These are phyloP conservation scores for Cosmia trapezina DNA, from an alignment of 2,888 invertebrate species.

Conservation along the genomic window DNA sequence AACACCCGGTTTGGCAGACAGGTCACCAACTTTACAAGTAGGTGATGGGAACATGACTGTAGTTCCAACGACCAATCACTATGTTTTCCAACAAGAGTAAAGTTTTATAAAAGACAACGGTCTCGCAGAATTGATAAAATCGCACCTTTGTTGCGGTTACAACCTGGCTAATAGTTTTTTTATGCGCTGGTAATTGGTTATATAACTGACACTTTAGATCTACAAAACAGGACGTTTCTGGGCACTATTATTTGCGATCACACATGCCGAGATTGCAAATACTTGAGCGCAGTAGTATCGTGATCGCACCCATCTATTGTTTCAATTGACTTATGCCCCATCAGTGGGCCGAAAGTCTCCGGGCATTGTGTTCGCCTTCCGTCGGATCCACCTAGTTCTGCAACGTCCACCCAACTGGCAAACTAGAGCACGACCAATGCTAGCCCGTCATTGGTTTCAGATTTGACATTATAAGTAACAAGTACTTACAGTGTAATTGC, in stretches of 20 bases:
- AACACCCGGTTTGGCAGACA: conserved; percentile 65
- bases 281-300: conserved; percentile 39
- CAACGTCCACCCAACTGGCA: conserved; percentile 56
- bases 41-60: conserved; percentile 9
- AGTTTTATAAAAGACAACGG: not conserved
- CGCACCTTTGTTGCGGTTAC: not conserved
- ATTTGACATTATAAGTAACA: conserved; percentile 35
- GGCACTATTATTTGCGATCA: conserved; percentile 19
- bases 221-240: not conserved
- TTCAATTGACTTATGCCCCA: conserved; percentile 81
- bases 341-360: conserved; percentile 76
- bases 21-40: conserved; percentile 45
- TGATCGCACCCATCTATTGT: conserved; percentile 85
- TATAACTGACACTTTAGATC: not conserved
- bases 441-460: conserved; percentile 14
- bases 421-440: conserved; percentile 55
- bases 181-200: not conserved
- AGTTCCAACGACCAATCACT: not conserved
- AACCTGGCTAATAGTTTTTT: not conserved
- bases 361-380: conserved; percentile 78
- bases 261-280: conserved; percentile 28
- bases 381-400: conserved; percentile 61
- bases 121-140: not conserved
- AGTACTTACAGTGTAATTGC: conserved; percentile 53
- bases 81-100: not conserved